Percentiles rank a stretch among this genome's conserved stretches.
These are phyloP conservation scores for Seriola rivoliana DNA, from an alignment of 2,113 vertebrate genomes.

Conservation along the genomic window DNA sequence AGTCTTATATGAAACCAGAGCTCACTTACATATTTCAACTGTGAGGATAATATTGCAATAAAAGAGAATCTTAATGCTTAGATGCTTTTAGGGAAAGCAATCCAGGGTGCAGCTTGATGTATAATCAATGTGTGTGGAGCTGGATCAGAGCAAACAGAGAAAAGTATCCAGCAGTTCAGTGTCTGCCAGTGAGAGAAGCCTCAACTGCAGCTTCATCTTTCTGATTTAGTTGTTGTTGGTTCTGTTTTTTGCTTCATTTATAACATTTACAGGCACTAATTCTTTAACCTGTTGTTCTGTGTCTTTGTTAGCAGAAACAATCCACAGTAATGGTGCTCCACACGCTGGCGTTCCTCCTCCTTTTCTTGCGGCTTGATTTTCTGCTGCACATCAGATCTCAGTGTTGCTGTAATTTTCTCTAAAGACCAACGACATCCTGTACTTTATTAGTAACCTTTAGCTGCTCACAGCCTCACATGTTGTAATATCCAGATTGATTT, in stretches of 20 bases:
- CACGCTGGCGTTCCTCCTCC: too few species aligned
- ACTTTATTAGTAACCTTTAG: constrained; percentile 33
- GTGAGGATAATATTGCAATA: neutral
- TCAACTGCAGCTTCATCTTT: neutral
- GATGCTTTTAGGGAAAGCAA: constrained; percentile 13
- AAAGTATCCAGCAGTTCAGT: neutral
- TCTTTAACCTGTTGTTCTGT: neutral
- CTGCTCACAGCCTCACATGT: neutral
- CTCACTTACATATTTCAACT: neutral
- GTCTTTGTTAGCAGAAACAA: neutral
- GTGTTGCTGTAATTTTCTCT: neutral
- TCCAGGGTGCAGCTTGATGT: neutral
- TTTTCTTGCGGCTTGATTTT: too few species aligned
- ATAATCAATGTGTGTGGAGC: constrained; percentile 3
- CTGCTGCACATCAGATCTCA: too few species aligned
- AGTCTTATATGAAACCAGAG: neutral
- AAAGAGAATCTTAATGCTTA: neutral
- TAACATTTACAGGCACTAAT: neutral
- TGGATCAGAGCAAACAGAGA: neutral
- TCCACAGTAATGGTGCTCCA: too few species aligned
- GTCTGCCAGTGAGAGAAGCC: neutral
- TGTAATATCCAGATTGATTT: constrained; percentile 22
- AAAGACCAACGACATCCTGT: constrained; percentile 16
- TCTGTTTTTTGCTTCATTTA: neutral
- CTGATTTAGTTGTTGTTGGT: neutral